Evolutionary conservation across 2,113 vertebrate genomes (phyloP), one percentile per base, ranked within the genome.

Genomic region (Progne subis): DNA sequence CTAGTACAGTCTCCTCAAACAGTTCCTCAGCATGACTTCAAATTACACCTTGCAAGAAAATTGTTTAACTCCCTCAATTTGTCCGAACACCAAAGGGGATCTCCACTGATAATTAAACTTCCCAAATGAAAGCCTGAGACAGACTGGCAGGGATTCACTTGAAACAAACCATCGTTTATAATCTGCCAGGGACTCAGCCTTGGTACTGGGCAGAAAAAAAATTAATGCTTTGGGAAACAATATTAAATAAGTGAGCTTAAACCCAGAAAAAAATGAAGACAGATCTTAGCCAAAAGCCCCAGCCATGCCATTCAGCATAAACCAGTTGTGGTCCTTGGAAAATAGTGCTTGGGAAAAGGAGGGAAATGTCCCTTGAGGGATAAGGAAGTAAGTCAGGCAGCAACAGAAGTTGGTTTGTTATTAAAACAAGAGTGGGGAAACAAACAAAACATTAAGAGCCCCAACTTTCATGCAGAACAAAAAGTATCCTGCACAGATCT

Each of bases 1-100:
- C 34, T 31, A 60, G 23, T 9, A 77, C 24, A 55, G 52, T 87
- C 32, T 86, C 52, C 31, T 89, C 72, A 88, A 95, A 81, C 0
- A 83, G 80, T 20, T 89, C 65, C 87, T 94, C 90, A 94, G 82
- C 56, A 68, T 41, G 84, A 53, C 53, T 91, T 91, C 72, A 79
- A 85, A 91, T 87, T 64, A 91, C 26, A 70, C 77, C 79, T 59
- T 70, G 47, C 14, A 78, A 84, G 84, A 81, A 91, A 92, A 92
- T 8, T 26, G 39, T 69, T 94, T 79, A 91, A 87, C 44, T 87
- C 65, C 50, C 34, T 82, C 65, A 55, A 69, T 94, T 94, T 96
- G 44, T 87, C 57, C 23, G 21, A 82, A 91, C 86, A 79, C 56
- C 78, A 6, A 6, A 87, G 75, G 65, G 61, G 39, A 84, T 76